Evolutionary conservation across 1,140 invertebrate species (phyloP).

Genomic region (Akabosia matsudoensis): DNA sequence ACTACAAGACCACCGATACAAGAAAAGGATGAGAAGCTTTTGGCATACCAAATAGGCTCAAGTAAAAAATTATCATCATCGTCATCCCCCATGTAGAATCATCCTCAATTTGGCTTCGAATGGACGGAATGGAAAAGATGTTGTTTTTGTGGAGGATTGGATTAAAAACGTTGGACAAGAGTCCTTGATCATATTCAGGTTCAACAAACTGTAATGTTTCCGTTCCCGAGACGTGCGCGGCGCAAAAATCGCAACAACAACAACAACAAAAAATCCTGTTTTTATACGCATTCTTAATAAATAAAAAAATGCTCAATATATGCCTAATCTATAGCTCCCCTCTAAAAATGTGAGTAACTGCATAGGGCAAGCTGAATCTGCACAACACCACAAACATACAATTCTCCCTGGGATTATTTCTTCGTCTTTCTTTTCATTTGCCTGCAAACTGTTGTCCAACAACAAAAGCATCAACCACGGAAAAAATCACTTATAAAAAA

Average conservation of each 20-base stretch:
- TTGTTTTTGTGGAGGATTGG: not conserved
- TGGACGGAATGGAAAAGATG: not conserved
- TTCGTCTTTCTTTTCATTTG: not conserved
- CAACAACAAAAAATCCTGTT: slow-evolving; percentile 21
- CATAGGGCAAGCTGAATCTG: too few species aligned
- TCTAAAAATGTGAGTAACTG: too few species aligned
- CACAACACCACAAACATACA: not conserved
- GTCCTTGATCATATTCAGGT: slow-evolving; percentile 23
- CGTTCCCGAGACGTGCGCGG: slow-evolving; percentile 1
- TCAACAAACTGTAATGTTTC: slow-evolving; percentile 24
- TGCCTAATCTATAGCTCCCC: too few species aligned
- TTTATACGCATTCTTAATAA: not conserved
- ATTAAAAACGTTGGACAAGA: not conserved
- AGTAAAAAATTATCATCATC: not conserved
- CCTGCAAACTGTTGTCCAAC: not conserved
- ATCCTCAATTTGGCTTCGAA: too few species aligned
- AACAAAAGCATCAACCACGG: not conserved
- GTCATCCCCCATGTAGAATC: too few species aligned
- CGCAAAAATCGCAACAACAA: not conserved
- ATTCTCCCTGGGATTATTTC: not conserved
- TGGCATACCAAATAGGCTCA: not conserved
- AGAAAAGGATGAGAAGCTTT: not conserved
- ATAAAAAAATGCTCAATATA: not conserved
- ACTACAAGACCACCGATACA: not conserved
- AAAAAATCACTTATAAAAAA: not conserved